A percentile compares a stretch with the other conserved stretches of the same genome.
These are phyloP conservation scores for Eupeodes luniger DNA, from an alignment of 2,888 invertebrate species.

Conservation along the genomic window DNA sequence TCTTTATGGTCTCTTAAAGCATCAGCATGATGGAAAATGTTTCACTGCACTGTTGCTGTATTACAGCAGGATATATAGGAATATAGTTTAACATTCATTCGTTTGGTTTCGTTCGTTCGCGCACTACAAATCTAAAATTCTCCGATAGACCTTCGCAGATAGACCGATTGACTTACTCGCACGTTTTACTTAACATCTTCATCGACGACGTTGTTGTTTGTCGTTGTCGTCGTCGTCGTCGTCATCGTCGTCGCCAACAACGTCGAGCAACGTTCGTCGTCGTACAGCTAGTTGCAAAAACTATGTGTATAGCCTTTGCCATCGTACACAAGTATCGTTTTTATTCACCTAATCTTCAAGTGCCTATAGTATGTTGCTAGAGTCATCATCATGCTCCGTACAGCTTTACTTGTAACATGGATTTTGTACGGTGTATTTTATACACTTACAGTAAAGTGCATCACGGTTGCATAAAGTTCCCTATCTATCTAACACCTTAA, in stretches of 20 bases:
- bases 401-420: slow-evolving; percentile 39
- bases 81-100: slow-evolving; percentile 29
- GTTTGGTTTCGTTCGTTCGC: slow-evolving; percentile 39
- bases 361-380: slow-evolving; percentile 11
- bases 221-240: not conserved
- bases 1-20: not conserved
- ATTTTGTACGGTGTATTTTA: slow-evolving; percentile 31
- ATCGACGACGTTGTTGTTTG: slow-evolving; percentile 20
- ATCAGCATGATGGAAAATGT: slow-evolving; percentile 37
- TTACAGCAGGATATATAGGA: not conserved
- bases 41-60: slow-evolving; percentile 6
- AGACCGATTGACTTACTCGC: slow-evolving; percentile 75
- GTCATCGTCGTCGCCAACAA: slow-evolving; percentile 18
- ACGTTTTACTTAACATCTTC: slow-evolving; percentile 75
- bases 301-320: not conserved
- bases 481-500: not conserved
- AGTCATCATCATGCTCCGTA: slow-evolving; percentile 53
- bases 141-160: slow-evolving; percentile 72
- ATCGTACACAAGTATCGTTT: not conserved
- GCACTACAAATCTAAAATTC: slow-evolving; percentile 71
- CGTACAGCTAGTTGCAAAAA: slow-evolving; percentile 15
- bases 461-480: slow-evolving; percentile 30
- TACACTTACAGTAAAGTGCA: slow-evolving; percentile 17
- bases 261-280: not conserved
- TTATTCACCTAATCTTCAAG: slow-evolving; percentile 15